Evolutionary conservation across 2,113 vertebrate species (phyloP).

Genomic region (Formicarius rufipectus): DNA sequence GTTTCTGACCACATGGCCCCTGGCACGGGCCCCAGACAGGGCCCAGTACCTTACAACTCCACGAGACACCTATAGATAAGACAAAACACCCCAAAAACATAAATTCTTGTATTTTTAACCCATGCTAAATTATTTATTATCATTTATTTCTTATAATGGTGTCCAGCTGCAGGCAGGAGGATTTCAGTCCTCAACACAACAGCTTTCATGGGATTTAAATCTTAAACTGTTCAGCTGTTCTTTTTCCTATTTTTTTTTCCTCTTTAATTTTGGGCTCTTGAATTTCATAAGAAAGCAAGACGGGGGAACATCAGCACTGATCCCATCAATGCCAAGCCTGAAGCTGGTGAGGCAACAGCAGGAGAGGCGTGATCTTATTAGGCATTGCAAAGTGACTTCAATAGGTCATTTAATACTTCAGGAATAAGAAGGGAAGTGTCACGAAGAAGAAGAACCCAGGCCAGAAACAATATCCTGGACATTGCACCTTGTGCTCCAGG

Average conservation of each 20-base stretch:
- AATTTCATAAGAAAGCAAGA: not conserved
- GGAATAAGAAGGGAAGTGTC: not conserved
- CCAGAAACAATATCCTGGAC: not conserved
- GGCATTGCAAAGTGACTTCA: conserved; percentile 24
- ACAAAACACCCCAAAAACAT: no score
- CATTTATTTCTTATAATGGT: no score
- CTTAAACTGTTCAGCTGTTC: not conserved
- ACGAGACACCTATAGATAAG: no score
- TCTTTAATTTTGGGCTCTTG: not conserved
- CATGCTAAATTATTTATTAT: no score
- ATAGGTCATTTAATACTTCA: not conserved
- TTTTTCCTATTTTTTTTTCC: rapidly evolving
- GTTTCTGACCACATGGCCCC: no score
- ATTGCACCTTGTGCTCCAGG: not conserved
- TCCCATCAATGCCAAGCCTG: not conserved
- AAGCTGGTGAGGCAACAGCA: not conserved
- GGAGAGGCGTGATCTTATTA: not conserved
- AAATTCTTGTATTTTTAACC: no score
- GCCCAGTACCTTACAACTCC: no score
- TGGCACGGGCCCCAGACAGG: no score
- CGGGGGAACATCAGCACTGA: not conserved
- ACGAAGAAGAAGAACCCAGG: not conserved
- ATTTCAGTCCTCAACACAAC: not conserved
- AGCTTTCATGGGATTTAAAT: not conserved
- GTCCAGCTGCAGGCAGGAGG: not conserved